A percentile compares a stretch with the other conserved stretches of the same genome.
Conservation (phyloP, 1,140 invertebrate species). For the Drosophila subobscura region DNA sequence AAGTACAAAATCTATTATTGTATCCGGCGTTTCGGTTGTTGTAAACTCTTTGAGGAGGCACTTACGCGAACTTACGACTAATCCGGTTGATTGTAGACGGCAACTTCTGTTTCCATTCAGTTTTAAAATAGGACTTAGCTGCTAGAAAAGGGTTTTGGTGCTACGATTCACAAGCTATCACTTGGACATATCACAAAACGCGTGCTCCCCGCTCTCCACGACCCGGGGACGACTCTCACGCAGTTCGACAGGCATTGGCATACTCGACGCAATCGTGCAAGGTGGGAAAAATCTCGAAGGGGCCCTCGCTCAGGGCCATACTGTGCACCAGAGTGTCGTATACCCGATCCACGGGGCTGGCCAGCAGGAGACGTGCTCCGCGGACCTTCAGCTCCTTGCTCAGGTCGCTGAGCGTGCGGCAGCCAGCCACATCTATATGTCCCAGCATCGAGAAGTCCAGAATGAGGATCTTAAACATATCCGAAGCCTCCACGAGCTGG, state of each 20-base stretch:
- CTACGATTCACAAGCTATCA: conserved; percentile 66
- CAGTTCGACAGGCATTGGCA: conserved; percentile 70
- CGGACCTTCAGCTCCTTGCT: conserved; percentile 69
- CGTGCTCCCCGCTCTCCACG: neutral
- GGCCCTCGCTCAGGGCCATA: conserved; percentile 75
- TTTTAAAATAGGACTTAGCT: conserved; percentile 35
- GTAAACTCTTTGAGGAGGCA: conserved; percentile 31
- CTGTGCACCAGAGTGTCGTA: conserved; percentile 80
- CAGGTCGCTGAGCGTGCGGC: conserved; percentile 66
- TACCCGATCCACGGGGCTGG: conserved; percentile 76
- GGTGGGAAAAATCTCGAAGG: conserved; percentile 79
- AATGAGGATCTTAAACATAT: conserved; percentile 57
- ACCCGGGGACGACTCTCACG: conserved; percentile 48
- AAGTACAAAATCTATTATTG: conserved; percentile 55
- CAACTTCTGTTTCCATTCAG: conserved; percentile 39
- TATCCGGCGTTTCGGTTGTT: conserved; percentile 40
- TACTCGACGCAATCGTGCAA: conserved; percentile 81
- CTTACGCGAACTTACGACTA: conserved; percentile 60
- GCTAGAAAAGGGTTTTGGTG: conserved; percentile 51
- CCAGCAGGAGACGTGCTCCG: conserved; percentile 61
- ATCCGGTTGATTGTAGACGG: conserved; percentile 56
- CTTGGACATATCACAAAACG: conserved; percentile 63
- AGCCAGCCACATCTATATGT: conserved; percentile 79
- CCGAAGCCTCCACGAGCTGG: conserved; percentile 14
- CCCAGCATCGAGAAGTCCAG: conserved; percentile 77